Evolutionary conservation across 2,888 invertebrate genomes (phyloP).

Genomic region (Apamea epomidion): DNA sequence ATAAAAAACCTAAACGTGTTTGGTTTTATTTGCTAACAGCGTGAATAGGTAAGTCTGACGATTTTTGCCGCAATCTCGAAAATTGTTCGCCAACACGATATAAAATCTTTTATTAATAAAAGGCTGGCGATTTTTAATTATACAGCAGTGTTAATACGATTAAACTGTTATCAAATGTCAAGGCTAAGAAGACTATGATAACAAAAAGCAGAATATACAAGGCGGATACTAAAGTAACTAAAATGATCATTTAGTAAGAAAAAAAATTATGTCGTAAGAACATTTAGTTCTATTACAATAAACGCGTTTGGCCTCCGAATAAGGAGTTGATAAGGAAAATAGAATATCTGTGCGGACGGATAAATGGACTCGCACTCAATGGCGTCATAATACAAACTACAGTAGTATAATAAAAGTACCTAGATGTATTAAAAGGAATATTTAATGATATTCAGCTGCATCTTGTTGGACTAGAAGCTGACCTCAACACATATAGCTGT

Average conservation of each 20-base stretch:
- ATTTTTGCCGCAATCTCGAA: slow-evolving; percentile 34
- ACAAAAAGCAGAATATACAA: slow-evolving; percentile 21
- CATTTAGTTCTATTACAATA: slow-evolving; percentile 22
- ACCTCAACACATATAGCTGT: neutral
- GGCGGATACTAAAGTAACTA: neutral
- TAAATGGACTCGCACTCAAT: slow-evolving; percentile 10
- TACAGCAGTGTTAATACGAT: slow-evolving; percentile 28
- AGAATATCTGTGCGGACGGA: slow-evolving; percentile 18
- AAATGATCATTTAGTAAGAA: slow-evolving; percentile 10
- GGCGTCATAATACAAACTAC: neutral
- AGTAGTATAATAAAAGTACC: neutral
- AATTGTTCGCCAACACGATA: slow-evolving; percentile 41
- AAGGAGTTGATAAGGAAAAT: slow-evolving; percentile 42
- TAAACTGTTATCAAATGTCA: slow-evolving; percentile 60
- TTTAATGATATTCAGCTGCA: slow-evolving; percentile 33
- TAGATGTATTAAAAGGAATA: slow-evolving; percentile 15
- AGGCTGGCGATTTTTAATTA: slow-evolving; percentile 40
- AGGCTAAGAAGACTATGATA: slow-evolving; percentile 50
- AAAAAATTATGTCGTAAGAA: slow-evolving; percentile 17
- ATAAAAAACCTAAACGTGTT: slow-evolving; percentile 35
- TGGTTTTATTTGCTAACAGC: slow-evolving; percentile 10
- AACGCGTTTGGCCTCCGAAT: slow-evolving; percentile 36
- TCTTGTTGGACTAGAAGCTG: slow-evolving; percentile 19
- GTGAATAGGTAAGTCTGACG: neutral
- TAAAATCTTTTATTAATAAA: slow-evolving; percentile 40